Evolutionary conservation across 2,888 invertebrate species (phyloP).

Genomic region (Digitonthophagus gazella): DNA sequence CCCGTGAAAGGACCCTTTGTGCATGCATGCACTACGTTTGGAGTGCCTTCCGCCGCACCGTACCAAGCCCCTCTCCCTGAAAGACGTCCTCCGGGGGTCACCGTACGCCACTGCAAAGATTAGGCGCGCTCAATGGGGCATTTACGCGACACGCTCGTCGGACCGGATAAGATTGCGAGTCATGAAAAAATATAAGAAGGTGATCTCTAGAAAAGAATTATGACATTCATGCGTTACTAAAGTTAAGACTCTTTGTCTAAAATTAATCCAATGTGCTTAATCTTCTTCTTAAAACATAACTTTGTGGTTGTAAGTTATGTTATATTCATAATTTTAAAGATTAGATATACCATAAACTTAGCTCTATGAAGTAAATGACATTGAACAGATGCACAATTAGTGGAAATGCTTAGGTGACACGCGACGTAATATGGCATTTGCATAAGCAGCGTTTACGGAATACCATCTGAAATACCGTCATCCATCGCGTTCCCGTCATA

Average conservation of each 20-base stretch:
- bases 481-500: not conserved
- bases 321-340: too few relatives aligned
- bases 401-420: not conserved
- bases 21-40: slow-evolving; percentile 11
- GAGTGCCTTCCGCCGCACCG: slow-evolving; percentile 9
- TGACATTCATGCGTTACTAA: too few relatives aligned
- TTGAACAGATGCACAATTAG: not conserved
- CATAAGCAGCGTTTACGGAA: not conserved
- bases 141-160: not conserved
- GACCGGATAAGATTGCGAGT: too few relatives aligned
- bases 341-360: not conserved
- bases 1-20: slow-evolving; percentile 8
- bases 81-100: not conserved
- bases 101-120: not conserved
- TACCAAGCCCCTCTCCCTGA: not conserved
- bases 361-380: not conserved
- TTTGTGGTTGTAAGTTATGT: not conserved
- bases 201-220: too few relatives aligned
- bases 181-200: too few relatives aligned
- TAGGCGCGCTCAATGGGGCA: not conserved
- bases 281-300: too few relatives aligned
- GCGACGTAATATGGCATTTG: not conserved
- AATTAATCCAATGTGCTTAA: too few relatives aligned
- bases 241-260: too few relatives aligned
- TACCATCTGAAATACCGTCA: not conserved